Evolutionary conservation across 2,797 vertebrate species (phyloP).

Genomic region (Sebastolobus alascanus): DNA sequence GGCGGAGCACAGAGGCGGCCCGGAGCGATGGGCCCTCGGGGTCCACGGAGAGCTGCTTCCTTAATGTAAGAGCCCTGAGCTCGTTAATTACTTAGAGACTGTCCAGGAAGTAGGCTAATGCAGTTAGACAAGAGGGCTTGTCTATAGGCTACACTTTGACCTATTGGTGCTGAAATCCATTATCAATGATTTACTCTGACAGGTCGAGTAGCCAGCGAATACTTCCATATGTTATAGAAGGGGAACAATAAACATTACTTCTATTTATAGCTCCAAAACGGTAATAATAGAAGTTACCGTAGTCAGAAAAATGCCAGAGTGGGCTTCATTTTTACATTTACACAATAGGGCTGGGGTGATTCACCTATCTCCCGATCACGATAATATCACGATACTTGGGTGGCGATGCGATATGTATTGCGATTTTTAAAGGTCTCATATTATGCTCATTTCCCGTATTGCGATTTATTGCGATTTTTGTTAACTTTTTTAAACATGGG

Average conservation of each 20-base stretch:
- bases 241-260: not conserved
- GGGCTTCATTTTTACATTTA: not conserved
- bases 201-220: not conserved
- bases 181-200: slow-evolving; percentile 63
- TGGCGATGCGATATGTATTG: no score
- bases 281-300: not conserved
- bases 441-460: no score
- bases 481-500: no score
- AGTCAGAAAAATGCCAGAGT: no score
- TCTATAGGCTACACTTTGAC: slow-evolving; percentile 57
- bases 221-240: slow-evolving; percentile 11
- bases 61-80: slow-evolving; percentile 65
- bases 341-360: not conserved
- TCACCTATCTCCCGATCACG: no score
- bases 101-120: slow-evolving; percentile 75
- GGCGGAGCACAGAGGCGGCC: slow-evolving; percentile 22
- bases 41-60: slow-evolving; percentile 19
- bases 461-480: no score
- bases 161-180: slow-evolving; percentile 48
- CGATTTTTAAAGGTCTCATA: no score
- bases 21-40: slow-evolving; percentile 28
- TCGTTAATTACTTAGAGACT: slow-evolving; percentile 74
- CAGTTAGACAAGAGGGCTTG: slow-evolving; percentile 61
- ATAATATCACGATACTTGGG: no score
- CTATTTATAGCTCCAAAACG: not conserved